Conservation (phyloP, 2,888 invertebrate species). For the Diarsia brunnea region DNA sequence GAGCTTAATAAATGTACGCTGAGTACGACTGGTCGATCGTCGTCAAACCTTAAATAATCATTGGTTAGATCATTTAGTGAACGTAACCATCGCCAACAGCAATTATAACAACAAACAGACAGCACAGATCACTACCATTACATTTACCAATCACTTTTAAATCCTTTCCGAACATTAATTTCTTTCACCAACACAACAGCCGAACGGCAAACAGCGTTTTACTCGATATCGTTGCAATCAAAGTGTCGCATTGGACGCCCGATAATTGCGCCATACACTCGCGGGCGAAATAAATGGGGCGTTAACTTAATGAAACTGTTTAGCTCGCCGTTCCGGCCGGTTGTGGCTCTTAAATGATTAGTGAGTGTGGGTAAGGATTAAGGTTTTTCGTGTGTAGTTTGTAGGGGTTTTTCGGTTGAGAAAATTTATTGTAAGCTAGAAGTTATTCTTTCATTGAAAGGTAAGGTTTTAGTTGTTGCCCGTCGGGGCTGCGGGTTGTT, state of each 20-base stretch:
- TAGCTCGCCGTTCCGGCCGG: slow-evolving; percentile 47
- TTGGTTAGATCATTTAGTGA: no score
- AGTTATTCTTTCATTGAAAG: no score
- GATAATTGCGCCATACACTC: slow-evolving; percentile 67
- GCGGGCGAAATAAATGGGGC: slow-evolving; percentile 57
- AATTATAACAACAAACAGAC: background rate
- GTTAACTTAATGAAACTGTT: slow-evolving; percentile 62
- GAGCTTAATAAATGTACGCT: no score
- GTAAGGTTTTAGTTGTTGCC: no score
- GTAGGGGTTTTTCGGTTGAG: background rate
- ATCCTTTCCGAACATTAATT: slow-evolving; percentile 8
- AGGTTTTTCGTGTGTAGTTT: background rate
- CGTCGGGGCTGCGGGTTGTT: no score
- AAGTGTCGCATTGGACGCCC: slow-evolving; percentile 61
- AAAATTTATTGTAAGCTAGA: background rate
- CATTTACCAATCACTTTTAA: background rate
- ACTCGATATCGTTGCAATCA: slow-evolving; percentile 57
- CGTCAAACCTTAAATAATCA: no score
- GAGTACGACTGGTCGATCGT: no score
- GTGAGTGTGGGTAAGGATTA: slow-evolving; percentile 17
- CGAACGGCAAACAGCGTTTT: slow-evolving; percentile 30
- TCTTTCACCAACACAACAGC: slow-evolving; percentile 18
- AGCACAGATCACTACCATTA: background rate
- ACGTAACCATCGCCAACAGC: background rate
- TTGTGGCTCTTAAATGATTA: slow-evolving; percentile 53